Evolutionary conservation across 2,888 invertebrate genomes (phyloP).

Genomic region (Sialis lutaria): DNA sequence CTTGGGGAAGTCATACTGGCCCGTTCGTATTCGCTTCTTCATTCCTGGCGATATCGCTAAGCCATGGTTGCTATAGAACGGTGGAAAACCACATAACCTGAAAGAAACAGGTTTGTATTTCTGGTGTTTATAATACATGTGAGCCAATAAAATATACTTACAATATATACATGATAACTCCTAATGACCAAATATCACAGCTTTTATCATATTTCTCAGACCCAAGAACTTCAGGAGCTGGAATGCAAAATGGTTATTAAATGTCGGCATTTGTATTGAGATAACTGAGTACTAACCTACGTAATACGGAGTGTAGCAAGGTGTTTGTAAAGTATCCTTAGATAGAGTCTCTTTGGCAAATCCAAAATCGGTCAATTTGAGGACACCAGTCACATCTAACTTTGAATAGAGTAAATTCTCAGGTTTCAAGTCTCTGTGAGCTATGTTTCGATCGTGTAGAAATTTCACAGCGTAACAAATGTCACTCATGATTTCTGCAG

Average conservation of each 20-base stretch:
- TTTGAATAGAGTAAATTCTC: constrained; percentile 89
- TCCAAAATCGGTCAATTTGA: constrained; percentile 97
- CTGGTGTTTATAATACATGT: background rate
- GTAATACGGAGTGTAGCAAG: constrained; percentile 98
- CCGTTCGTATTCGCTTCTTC: constrained; percentile 90
- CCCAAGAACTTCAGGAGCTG: constrained; percentile 62
- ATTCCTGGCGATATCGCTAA: constrained; percentile 97
- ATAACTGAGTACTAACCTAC: constrained; percentile 48
- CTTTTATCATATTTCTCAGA: constrained; percentile 97
- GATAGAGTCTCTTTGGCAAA: constrained; percentile 89
- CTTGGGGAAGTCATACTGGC: constrained; percentile 93
- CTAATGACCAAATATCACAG: constrained; percentile 98
- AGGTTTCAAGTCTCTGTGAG: constrained; percentile 94
- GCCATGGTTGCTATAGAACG: constrained; percentile 96
- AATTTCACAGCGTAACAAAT: constrained; percentile 90
- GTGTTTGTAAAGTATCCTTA: constrained; percentile 85
- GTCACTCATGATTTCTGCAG: constrained; percentile 88
- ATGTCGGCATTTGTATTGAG: background rate
- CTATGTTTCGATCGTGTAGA: constrained; percentile 86
- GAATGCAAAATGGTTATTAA: constrained; percentile 10
- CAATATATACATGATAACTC: constrained; percentile 98
- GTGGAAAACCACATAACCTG: constrained; percentile 91
- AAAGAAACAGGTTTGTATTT: constrained; percentile 2
- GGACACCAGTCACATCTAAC: constrained; percentile 52
- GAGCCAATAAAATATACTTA: constrained; percentile 28